Evolutionary conservation across 2,888 invertebrate species (phyloP).

Genomic region (Lepidochrysops patricia): DNA sequence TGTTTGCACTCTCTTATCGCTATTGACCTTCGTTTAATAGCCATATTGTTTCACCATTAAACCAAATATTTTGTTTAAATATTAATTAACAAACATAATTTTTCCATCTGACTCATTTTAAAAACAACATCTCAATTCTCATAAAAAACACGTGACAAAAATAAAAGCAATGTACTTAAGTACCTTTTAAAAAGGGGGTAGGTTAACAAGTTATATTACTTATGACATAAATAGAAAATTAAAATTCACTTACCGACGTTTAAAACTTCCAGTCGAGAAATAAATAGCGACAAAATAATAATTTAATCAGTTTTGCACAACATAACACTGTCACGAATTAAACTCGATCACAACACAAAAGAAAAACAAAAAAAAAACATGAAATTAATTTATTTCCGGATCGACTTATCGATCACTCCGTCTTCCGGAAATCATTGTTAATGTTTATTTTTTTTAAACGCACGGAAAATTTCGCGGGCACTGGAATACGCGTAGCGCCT

Average conservation of each 20-base stretch:
- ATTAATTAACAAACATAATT: not conserved
- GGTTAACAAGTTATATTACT: too few relatives aligned
- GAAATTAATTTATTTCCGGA: not conserved
- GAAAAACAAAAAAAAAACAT: not conserved
- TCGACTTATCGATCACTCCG: not conserved
- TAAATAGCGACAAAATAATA: not conserved
- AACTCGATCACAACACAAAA: not conserved
- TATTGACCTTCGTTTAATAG: not conserved
- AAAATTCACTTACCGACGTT: not conserved
- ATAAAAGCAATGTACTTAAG: not conserved
- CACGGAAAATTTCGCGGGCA: conserved; percentile 33
- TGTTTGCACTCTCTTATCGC: conserved; percentile 8
- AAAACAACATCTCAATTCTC: too few relatives aligned
- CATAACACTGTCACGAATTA: not conserved
- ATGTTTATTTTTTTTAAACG: conserved; percentile 8
- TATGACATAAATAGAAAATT: not conserved
- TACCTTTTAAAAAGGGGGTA: too few relatives aligned
- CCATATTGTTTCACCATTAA: not conserved
- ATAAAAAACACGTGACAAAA: not conserved
- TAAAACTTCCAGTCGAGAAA: not conserved
- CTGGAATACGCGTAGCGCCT: conserved; percentile 23
- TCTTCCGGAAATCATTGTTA: conserved; percentile 9
- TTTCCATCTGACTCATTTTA: not conserved
- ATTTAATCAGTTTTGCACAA: conserved; percentile 2
- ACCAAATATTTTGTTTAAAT: not conserved